Evolutionary conservation across 2,797 vertebrate species (phyloP), one percentile per base, ranked within the genome.

Genomic region (Acanthiza pusilla): DNA sequence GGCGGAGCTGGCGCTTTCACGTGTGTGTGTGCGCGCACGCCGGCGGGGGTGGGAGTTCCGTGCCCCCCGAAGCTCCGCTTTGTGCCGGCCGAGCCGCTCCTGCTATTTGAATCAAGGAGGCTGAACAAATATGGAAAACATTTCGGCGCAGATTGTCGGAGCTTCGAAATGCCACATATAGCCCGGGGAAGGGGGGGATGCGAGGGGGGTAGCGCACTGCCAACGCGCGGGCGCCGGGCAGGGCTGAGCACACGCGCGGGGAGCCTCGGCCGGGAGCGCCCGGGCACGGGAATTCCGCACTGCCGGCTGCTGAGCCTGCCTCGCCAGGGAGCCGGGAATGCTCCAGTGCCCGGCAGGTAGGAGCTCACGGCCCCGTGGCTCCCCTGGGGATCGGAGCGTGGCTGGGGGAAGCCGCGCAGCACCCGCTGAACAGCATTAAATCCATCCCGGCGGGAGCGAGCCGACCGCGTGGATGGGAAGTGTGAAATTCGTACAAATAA

Each of bases 41-140:
- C 32, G 77, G 11, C 4, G 89, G 82, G 76, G 54, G 70, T 18
- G 83, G 7, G 47, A 51, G 73, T 1, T 25, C 65, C 70, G 45
- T 54, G 85, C 92, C 97, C 97, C 97, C 96, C 96, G 53, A 93
- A 96, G 91, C 94, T 95, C 88, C 58, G 96, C 96, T 89, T 96
- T 88, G 96, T 97, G 97, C 96, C 93, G 98, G 95, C 97, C 57
- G 97, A 94, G 91, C 95, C 90, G 88, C 89, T 97, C 96, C 97
- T 88, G 98, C 98, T 98, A 98, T 98, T 98, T 97, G 97, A 98
- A 97, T 97, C 98, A 95, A 97, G 98, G 96, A 98, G 98, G 96
- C 98, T 99, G 99, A 98, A 99, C 99, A 99, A 99, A 99, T 99
- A 99, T 99, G 99, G 99, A 99, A 99, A 99, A 98, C 98, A 98